Percentiles rank a stretch among this genome's conserved stretches.
Conservation (phyloP, 2,113 vertebrate genomes). For the Lampris megalopsis region DNA sequence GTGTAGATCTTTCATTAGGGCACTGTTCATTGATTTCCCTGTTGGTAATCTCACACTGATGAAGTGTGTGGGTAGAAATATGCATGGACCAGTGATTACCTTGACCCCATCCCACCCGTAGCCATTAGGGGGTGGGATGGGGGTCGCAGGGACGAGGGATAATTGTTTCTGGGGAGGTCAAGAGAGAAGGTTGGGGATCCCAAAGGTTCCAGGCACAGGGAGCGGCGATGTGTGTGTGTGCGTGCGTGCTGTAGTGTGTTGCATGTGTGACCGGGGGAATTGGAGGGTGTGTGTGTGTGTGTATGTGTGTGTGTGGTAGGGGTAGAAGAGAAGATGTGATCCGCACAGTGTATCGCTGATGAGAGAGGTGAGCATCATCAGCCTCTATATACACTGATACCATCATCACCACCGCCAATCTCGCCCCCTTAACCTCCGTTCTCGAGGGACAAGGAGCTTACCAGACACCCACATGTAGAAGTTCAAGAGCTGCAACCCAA, state of each 20-base stretch:
- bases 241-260: neutral
- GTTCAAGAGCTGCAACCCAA: constrained; percentile 24
- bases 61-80: constrained; percentile 81
- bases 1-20: constrained; percentile 76
- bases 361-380: constrained; percentile 18
- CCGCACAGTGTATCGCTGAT: constrained; percentile 36
- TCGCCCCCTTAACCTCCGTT: constrained; percentile 20
- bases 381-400: neutral
- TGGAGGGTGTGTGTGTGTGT: neutral
- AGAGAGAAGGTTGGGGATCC: constrained; percentile 60
- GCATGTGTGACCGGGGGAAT: no score
- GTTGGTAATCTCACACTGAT: constrained; percentile 81
- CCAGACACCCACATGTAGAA: constrained; percentile 11
- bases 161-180: constrained; percentile 79
- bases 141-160: constrained; percentile 57
- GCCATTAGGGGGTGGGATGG: constrained; percentile 70
- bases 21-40: constrained; percentile 80
- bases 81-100: constrained; percentile 78
- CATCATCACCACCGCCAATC: constrained; percentile 16
- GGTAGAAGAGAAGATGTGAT: constrained; percentile 37
- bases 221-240: constrained; percentile 15
- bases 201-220: constrained; percentile 23
- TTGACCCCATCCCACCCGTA: constrained; percentile 70
- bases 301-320: constrained; percentile 18
- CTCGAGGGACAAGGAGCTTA: constrained; percentile 6